A percentile compares a stretch with the other conserved stretches of the same genome.
Evolutionary conservation across 2,113 vertebrate genomes (phyloP).

Genomic region (Amblyopsis rosae): DNA sequence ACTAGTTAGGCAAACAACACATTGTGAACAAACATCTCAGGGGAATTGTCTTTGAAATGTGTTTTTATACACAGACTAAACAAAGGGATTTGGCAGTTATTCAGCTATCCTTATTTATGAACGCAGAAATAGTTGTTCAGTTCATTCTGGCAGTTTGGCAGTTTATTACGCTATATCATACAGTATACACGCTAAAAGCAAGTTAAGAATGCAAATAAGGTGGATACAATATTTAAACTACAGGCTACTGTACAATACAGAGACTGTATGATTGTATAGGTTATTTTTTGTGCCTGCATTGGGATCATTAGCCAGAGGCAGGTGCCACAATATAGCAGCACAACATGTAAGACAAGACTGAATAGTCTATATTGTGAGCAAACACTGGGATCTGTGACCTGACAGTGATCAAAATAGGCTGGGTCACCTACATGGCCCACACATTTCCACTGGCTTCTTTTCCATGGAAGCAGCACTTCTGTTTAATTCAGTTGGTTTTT

Average conservation of each 20-base stretch:
- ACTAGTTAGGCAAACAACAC: neutral
- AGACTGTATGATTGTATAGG: neutral
- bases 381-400: slow-evolving; percentile 14
- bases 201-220: neutral
- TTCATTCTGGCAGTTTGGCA: neutral
- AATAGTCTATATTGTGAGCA: slow-evolving; percentile 16
- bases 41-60: neutral
- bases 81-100: neutral
- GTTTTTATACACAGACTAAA: neutral
- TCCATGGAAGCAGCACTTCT: neutral
- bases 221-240: too few species aligned
- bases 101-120: neutral
- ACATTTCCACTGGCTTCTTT: slow-evolving; percentile 22
- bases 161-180: neutral
- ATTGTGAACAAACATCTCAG: neutral
- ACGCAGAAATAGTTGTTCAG: neutral
- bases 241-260: too few species aligned
- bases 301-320: neutral
- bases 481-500: neutral
- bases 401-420: slow-evolving; percentile 45
- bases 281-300: neutral
- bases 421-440: slow-evolving; percentile 57
- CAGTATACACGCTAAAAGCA: neutral
- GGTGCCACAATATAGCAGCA: neutral
- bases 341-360: neutral